A percentile compares a stretch with the other conserved stretches of the same genome.
These are phyloP conservation scores for Dexiosoma caninum DNA, from an alignment of 2,888 invertebrate genomes.

Conservation along the genomic window DNA sequence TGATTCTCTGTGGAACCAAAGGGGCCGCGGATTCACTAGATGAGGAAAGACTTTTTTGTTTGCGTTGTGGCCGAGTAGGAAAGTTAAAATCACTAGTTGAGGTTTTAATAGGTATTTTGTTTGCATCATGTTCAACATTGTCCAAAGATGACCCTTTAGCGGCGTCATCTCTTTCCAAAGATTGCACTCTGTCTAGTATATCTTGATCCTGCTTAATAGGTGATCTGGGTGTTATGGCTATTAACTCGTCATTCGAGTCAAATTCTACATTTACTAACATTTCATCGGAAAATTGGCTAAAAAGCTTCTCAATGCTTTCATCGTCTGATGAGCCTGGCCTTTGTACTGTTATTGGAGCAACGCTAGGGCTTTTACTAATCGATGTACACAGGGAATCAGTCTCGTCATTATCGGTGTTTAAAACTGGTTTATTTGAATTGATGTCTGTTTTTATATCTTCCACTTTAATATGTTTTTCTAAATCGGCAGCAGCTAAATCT, in stretches of 20 bases:
- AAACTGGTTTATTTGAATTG: conserved; percentile 19
- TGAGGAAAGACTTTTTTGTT: conserved; percentile 73
- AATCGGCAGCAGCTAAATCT: conserved; percentile 44
- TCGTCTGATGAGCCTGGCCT: conserved; percentile 74
- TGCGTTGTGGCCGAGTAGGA: conserved; percentile 71
- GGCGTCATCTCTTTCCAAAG: conserved; percentile 68
- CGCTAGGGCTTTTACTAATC: conserved; percentile 74
- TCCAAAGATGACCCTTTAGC: neutral
- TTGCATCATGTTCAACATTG: neutral
- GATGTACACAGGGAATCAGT: conserved; percentile 72
- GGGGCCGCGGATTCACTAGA: conserved; percentile 72
- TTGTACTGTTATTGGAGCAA: conserved; percentile 69
- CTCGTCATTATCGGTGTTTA: conserved; percentile 62
- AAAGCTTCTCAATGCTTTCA: conserved; percentile 76
- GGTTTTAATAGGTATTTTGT: conserved; percentile 31
- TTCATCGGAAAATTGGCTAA: conserved; percentile 74
- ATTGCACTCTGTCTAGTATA: conserved; percentile 67
- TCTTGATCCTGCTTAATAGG: conserved; percentile 63
- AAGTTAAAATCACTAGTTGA: conserved; percentile 66
- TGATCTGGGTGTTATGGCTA: conserved; percentile 71
- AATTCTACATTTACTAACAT: conserved; percentile 76
- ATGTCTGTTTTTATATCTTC: neutral
- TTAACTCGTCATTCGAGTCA: conserved; percentile 75
- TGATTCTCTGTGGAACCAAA: conserved; percentile 70
- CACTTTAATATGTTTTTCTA: conserved; percentile 13